These are phyloP conservation scores for Sminthurides bifidus DNA, from an alignment of 1,140 invertebrate species.

Conservation along the genomic window DNA sequence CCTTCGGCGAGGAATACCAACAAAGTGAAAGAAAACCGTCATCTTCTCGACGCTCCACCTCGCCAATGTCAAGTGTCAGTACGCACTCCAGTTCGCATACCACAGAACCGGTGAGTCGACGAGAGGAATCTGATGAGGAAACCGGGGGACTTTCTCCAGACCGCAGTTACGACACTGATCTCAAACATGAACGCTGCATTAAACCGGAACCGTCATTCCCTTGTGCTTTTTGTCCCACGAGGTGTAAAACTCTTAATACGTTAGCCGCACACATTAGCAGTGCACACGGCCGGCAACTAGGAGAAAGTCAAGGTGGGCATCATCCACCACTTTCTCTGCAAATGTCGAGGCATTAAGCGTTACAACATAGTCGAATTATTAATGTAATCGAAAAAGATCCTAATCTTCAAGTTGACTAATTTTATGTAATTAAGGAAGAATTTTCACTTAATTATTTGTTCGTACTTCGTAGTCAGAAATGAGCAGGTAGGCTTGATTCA, in stretches of 20 bases:
- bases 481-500: too few relatives aligned
- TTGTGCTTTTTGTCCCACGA: conserved; percentile 8
- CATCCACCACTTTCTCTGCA: neutral
- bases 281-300: neutral
- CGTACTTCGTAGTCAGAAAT: too few relatives aligned
- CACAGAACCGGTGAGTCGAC: neutral
- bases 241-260: neutral
- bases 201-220: conserved; percentile 1
- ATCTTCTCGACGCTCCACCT: neutral
- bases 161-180: too few relatives aligned
- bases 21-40: neutral
- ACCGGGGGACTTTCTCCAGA: neutral
- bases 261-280: neutral
- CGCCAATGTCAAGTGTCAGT: neutral
- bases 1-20: neutral
- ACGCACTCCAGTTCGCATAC: neutral
- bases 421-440: too few relatives aligned
- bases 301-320: neutral
- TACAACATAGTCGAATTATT: too few relatives aligned
- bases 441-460: too few relatives aligned
- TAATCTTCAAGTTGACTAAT: neutral
- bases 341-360: too few relatives aligned
- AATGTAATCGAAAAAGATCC: neutral
- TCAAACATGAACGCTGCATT: too few relatives aligned
- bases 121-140: neutral